Evolutionary conservation across 2,797 vertebrate genomes (phyloP).

Genomic region (Tokudaia tokunoshimensis): DNA sequence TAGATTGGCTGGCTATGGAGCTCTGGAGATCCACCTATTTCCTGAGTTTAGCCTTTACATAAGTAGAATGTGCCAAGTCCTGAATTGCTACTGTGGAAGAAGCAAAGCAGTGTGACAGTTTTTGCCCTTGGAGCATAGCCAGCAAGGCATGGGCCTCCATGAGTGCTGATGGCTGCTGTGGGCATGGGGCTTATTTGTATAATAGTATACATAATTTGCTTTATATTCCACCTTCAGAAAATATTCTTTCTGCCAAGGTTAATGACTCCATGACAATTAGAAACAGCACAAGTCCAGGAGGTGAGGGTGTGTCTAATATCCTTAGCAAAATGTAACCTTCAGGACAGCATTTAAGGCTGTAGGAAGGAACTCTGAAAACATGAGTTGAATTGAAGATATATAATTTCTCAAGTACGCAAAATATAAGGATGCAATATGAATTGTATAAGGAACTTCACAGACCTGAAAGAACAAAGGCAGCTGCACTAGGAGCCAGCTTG

Average conservation of each 20-base stretch:
- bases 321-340: neutral
- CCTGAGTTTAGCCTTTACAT: neutral
- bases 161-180: neutral
- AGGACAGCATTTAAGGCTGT: neutral
- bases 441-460: neutral
- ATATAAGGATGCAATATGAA: neutral
- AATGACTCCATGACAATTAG: neutral
- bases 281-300: neutral
- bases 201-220: neutral
- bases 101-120: neutral
- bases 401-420: neutral
- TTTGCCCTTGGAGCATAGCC: neutral
- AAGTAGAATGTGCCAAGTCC: neutral
- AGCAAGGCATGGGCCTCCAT: neutral
- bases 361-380: neutral
- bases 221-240: neutral
- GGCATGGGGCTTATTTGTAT: neutral
- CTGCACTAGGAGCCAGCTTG: neutral
- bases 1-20: neutral
- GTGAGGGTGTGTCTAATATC: neutral
- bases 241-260: neutral
- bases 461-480: neutral
- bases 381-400: neutral
- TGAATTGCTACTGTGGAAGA: neutral
- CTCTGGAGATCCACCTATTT: neutral